Evolutionary conservation across 2,797 vertebrate species (phyloP).

Genomic region (Corythornis leucogaster): DNA sequence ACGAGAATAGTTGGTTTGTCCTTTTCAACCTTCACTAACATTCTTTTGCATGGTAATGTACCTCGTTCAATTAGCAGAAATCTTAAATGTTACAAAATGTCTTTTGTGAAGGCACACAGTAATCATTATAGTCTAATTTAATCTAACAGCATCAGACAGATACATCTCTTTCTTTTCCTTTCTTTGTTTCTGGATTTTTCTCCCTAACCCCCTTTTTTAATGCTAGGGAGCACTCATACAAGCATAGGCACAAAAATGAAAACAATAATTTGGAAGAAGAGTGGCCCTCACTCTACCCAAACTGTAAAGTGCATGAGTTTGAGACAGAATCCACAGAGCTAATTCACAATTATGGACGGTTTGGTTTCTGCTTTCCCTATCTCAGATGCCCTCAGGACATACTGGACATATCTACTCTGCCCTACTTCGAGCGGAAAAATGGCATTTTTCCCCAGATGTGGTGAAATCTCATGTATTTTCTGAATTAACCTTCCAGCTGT

Average conservation of each 20-base stretch:
- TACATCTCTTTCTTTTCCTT: conserved; percentile 70
- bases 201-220: neutral
- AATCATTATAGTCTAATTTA: conserved; percentile 81
- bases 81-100: conserved; percentile 84
- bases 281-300: neutral
- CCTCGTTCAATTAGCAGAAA: conserved; percentile 83
- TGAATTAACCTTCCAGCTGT: neutral
- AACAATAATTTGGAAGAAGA: neutral
- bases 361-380: neutral
- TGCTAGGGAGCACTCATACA: neutral
- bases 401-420: neutral
- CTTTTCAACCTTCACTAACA: conserved; percentile 87
- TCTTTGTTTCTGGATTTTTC: conserved; percentile 52
- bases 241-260: neutral
- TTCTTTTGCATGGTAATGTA: conserved; percentile 84
- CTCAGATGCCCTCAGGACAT: neutral
- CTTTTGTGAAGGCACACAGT: conserved; percentile 80
- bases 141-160: conserved; percentile 72
- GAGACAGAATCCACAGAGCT: neutral
- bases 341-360: neutral
- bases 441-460: neutral
- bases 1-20: conserved; percentile 84
- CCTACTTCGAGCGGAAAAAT: neutral
- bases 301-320: neutral
- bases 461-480: neutral